A percentile compares a stretch with the other conserved stretches of the same genome.
These are phyloP conservation scores for Bothrops jararaca DNA, from an alignment of 2,113 vertebrate species.

Conservation along the genomic window DNA sequence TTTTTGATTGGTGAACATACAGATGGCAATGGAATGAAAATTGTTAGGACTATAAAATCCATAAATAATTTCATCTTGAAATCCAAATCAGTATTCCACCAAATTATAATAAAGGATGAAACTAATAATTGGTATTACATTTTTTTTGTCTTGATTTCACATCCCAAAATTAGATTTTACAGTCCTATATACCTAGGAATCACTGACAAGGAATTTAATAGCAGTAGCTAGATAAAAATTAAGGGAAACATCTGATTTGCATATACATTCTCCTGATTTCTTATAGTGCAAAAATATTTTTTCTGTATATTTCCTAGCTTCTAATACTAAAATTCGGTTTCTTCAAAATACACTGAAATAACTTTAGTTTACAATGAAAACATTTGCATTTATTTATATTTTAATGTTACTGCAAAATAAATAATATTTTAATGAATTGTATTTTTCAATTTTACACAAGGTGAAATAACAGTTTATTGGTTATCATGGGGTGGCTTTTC, in stretches of 20 bases:
- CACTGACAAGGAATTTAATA: background rate
- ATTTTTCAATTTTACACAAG: slow-evolving; percentile 54
- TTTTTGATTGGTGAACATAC: background rate
- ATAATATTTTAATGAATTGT: slow-evolving; percentile 55
- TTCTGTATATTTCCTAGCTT: slow-evolving; percentile 39
- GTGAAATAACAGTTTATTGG: slow-evolving; percentile 49
- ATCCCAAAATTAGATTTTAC: background rate
- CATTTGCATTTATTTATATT: slow-evolving; percentile 56
- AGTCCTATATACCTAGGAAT: background rate
- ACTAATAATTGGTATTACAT: background rate
- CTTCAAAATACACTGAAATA: slow-evolving; percentile 54
- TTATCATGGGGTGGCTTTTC: slow-evolving; percentile 34
- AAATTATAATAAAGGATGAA: background rate
- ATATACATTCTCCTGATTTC: background rate
- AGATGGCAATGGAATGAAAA: background rate
- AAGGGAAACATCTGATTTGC: background rate
- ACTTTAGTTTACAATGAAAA: slow-evolving; percentile 52
- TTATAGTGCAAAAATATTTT: background rate
- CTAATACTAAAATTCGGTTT: slow-evolving; percentile 16
- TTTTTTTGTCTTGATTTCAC: background rate
- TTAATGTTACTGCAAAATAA: slow-evolving; percentile 56
- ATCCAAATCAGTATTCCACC: background rate
- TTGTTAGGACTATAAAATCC: background rate
- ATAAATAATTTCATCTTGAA: background rate
- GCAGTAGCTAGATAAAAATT: background rate